Base-by-base conservation (phyloP, 2,797 vertebrate species). In the Myiotriccus ornatus region DNA sequence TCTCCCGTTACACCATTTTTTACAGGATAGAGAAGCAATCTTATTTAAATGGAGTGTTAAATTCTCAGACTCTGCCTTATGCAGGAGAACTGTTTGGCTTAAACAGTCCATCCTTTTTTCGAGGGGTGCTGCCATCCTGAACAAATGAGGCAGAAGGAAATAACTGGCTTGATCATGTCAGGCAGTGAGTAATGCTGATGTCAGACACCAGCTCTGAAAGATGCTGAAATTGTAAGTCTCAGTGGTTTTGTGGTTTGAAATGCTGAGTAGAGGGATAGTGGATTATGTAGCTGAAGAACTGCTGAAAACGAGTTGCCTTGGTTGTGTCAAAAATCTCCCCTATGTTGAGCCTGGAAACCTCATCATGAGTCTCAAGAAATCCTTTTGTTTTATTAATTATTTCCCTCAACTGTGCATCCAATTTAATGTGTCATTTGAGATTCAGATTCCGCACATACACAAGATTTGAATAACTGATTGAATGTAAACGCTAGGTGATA, bases 361-460 rank as follows among this genome's bases (percentile, higher is more conserved):
- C 89, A 92, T 92, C 83, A 79, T 37, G 78, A 94, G 87, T 88
- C 96, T 95, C 94, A 68, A 84, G 92, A 90, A 97, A 97, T 76
- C 65, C 70, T 93, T 96, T 95, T 90, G 78, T 94, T 96, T 95
- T 91, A 74, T 64, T 96, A 96, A 97, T 97, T 96, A 77, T 94
- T 95, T 94, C 83, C 81, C 87, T 96, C 93, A 94, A 96, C 76
- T 92, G 24, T 88, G 76, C 81, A 95, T 94, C 81, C 70, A 94
- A 87, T 96, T 90, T 95, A 93, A 93, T 94, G 87, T 95, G 81
- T 83, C 93, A 83, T 95, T 95, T 96, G 93, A 96, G 93, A 94
- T 95, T 94, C 81, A 88, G 87, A 80, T 87, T 91, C 64, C 76
- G 65, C 41, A 86, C 60, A 82, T 43, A 67, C 43, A 84, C 78